Evolutionary conservation across 1,140 invertebrate species (phyloP).

Genomic region (Sminthurides bifidus): DNA sequence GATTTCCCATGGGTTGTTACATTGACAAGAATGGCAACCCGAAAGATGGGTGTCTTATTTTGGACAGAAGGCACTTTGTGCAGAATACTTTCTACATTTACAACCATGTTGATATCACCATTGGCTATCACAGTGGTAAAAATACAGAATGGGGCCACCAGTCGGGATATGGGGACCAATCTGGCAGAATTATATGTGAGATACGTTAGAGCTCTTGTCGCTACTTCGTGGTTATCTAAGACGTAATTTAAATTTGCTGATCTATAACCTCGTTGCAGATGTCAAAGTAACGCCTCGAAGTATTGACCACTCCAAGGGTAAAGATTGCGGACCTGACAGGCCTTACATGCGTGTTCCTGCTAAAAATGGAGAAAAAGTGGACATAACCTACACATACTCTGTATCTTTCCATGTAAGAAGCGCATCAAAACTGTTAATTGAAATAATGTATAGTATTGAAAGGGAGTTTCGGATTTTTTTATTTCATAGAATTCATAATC

Average conservation of each 20-base stretch:
- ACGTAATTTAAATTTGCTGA: not conserved
- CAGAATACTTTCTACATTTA: slow-evolving; percentile 74
- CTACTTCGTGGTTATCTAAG: not conserved
- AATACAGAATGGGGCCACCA: slow-evolving; percentile 70
- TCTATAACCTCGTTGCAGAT: slow-evolving; percentile 35
- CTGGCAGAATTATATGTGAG: slow-evolving; percentile 76
- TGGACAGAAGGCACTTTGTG: slow-evolving; percentile 36
- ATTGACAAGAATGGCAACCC: slow-evolving; percentile 44
- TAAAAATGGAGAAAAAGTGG: slow-evolving; percentile 45
- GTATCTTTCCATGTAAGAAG: slow-evolving; percentile 59
- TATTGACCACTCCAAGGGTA: slow-evolving; percentile 48
- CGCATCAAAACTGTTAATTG: not conserved
- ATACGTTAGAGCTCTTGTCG: slow-evolving; percentile 2
- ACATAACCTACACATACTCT: slow-evolving; percentile 76
- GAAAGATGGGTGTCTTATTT: slow-evolving; percentile 49
- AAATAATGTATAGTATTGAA: no score
- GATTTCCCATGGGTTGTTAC: slow-evolving; percentile 91
- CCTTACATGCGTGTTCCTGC: slow-evolving; percentile 53
- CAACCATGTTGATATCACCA: slow-evolving; percentile 89
- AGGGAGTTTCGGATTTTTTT: not conserved
- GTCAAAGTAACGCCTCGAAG: slow-evolving; percentile 67
- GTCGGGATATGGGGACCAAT: slow-evolving; percentile 53
- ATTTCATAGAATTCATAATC: not conserved
- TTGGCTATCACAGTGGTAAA: slow-evolving; percentile 81
- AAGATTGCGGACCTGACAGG: slow-evolving; percentile 43